Evolutionary conservation across 2,113 vertebrate species (phyloP), one percentile per base, ranked within the genome.

Genomic region (Catagonus wagneri): DNA sequence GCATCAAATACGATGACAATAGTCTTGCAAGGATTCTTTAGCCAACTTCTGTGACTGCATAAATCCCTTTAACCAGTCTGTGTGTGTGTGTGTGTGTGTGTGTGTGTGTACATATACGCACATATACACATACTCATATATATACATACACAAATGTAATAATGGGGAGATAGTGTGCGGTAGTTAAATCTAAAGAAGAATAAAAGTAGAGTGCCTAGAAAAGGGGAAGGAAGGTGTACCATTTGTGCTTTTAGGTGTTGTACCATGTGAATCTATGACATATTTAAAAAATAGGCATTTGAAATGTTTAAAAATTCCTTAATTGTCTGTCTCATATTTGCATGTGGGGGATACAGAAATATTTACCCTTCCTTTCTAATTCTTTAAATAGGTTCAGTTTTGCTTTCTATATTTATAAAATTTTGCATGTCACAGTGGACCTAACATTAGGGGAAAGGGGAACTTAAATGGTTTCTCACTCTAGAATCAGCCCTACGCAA

Each of bases 361-460:
- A 71, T 72, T 90, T 79, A 88, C 58, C 23, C 72, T 91, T 79
- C 79, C 60, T 71, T 81, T 89, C 50, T 89, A n/a, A 89, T 54
- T 94, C 36, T 92, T 93, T 89, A 84, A 95, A 92, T 84, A 95
- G 86, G 66, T 36, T 90, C 36, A 54, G 56, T 56, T 89, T 68
- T 94, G 22, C 39, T 83, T 89, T 95, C 88, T 95, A 89, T 92
- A 89, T 89, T 79, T 92, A 89, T 74, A 76, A 87, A 90, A 52
- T 80, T 89, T 92, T 97, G 60, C 92, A 89, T 85, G 76, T 88
- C 88, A 89, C 36, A 65, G 19, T 66, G 50, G 32, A 93, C 91
- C 78, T 89, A 71, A 90, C 88, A 63, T 71, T 61, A 58, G 36
- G 36, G 36, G 56, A 76, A 96, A 74, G 58, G 39, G 79, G 78